A percentile compares a stretch with the other conserved stretches of the same genome.
Conservation (phyloP, 2,888 invertebrate species). For the Agrotis segetum region DNA sequence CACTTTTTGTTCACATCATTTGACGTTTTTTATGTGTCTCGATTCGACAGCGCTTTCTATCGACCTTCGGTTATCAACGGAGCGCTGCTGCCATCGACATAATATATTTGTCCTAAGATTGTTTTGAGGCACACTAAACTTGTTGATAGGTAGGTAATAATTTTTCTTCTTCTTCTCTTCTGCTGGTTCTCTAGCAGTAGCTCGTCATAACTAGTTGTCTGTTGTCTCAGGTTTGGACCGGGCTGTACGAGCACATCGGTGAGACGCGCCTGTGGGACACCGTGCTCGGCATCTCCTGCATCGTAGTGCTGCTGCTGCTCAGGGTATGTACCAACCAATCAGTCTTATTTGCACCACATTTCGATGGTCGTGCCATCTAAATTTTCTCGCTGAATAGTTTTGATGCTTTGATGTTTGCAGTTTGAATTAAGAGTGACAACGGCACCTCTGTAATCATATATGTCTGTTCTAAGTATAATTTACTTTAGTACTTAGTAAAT, state of each 20-base stretch:
- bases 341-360: neutral
- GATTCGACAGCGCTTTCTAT: slow-evolving; percentile 69
- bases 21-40: slow-evolving; percentile 63
- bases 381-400: neutral
- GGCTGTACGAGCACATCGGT: slow-evolving; percentile 93
- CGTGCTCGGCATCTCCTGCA: slow-evolving; percentile 93
- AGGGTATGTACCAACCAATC: slow-evolving; percentile 85
- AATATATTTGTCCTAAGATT: neutral
- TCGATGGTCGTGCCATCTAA: neutral
- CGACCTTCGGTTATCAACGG: slow-evolving; percentile 66
- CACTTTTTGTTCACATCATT: slow-evolving; percentile 65
- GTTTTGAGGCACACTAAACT: neutral
- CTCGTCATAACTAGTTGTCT: neutral
- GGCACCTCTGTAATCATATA: neutral
- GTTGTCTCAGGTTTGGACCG: slow-evolving; percentile 92
- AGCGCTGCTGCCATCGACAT: neutral
- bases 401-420: neutral
- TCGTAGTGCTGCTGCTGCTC: slow-evolving; percentile 92
- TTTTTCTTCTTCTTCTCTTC: neutral
- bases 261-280: slow-evolving; percentile 94
- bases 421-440: neutral
- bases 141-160: neutral
- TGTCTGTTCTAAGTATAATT: neutral
- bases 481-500: neutral
- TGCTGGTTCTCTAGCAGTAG: neutral